phyloP scores from a whole-genome alignment of 1,140 invertebrate genomes.

The Helicoverpa armigera region DNA sequence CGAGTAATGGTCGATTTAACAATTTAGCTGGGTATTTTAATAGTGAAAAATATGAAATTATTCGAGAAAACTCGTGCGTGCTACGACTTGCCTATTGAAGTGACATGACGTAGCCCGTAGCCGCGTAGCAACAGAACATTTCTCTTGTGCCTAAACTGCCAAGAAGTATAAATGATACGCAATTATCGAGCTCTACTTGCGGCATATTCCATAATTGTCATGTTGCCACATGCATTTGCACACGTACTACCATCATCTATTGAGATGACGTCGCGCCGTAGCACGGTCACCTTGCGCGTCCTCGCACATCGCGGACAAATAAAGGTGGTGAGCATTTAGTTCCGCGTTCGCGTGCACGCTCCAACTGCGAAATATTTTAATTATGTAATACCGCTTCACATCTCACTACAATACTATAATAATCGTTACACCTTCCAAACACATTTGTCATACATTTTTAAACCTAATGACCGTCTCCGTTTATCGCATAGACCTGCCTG shows the following conservation, averaged over 20 bases:
- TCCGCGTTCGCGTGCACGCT: slow-evolving; percentile 65
- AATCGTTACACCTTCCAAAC: slow-evolving; percentile 15
- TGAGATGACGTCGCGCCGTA: slow-evolving; percentile 49
- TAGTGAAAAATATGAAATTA: neutral
- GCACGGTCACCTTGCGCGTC: slow-evolving; percentile 81
- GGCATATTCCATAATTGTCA: slow-evolving; percentile 33
- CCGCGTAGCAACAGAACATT: neutral
- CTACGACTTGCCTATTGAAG: neutral
- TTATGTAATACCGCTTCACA: slow-evolving; percentile 26
- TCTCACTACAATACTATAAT: neutral
- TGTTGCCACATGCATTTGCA: slow-evolving; percentile 1
- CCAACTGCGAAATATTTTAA: slow-evolving; percentile 35
- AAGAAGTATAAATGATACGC: slow-evolving; percentile 17
- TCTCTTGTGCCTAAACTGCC: slow-evolving; percentile 18
- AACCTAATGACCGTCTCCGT: slow-evolving; percentile 6
- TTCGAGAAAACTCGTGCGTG: neutral
- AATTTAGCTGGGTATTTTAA: neutral
- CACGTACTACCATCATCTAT: slow-evolving; percentile 28
- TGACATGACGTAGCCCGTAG: slow-evolving; percentile 8
- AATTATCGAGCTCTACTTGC: slow-evolving; percentile 24
- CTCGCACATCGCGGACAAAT: slow-evolving; percentile 79
- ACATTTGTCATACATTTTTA: neutral
- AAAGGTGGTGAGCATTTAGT: slow-evolving; percentile 74
- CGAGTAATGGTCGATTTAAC: neutral
- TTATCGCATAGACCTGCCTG: slow-evolving; percentile 18